Evolutionary conservation across 2,797 vertebrate genomes (phyloP).

Genomic region (Graptemys geographica): DNA sequence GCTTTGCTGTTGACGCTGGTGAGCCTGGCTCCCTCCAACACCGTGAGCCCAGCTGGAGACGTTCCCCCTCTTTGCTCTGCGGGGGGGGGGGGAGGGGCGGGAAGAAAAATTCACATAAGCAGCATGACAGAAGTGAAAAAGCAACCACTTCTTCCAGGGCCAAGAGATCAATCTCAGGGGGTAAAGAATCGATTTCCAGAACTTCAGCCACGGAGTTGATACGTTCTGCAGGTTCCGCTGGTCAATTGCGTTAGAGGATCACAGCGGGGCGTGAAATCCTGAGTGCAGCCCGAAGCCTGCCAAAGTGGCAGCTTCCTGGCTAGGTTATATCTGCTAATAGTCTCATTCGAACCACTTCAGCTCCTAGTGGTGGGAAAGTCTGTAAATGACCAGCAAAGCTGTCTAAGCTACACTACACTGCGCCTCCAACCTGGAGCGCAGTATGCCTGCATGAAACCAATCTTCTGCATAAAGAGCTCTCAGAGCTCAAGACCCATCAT

Average conservation of each 20-base stretch:
- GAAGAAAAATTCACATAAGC: constrained; percentile 24
- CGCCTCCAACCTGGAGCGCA: constrained; percentile 14
- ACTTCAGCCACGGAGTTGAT: not conserved
- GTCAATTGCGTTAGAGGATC: not conserved
- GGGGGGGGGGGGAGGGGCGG: not conserved
- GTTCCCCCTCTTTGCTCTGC: constrained; percentile 84
- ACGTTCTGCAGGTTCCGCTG: not conserved
- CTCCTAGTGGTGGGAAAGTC: not conserved
- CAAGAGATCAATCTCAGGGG: not conserved
- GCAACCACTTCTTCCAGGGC: not conserved
- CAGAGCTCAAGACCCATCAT: not conserved
- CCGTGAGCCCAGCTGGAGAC: constrained; percentile 62
- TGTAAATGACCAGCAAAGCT: not conserved
- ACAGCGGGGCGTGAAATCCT: not conserved
- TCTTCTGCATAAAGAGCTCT: not conserved
- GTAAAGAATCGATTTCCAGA: not conserved
- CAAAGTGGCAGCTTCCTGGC: not conserved
- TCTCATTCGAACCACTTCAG: not conserved
- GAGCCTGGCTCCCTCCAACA: constrained; percentile 75
- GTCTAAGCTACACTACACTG: not conserved
- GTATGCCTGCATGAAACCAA: not conserved
- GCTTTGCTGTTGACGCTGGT: constrained; percentile 85
- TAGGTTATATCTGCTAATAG: not conserved
- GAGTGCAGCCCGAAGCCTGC: not conserved
- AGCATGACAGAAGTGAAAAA: not conserved